These are phyloP conservation scores for Onychomys leucogaster DNA, from an alignment of 2,797 vertebrate genomes.

Conservation along the genomic window DNA sequence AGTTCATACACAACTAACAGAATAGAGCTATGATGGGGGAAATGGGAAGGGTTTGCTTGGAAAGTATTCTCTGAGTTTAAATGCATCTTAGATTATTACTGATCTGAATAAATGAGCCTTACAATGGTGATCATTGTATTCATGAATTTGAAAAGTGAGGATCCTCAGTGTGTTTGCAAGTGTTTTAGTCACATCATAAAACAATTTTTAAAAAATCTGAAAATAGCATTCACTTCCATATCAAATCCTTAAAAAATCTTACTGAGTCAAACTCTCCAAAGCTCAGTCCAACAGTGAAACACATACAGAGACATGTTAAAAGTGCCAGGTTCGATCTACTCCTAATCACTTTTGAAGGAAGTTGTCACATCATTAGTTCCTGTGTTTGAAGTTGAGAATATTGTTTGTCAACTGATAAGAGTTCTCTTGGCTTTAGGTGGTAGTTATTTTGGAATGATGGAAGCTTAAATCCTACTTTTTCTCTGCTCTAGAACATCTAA, in stretches of 20 bases:
- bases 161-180: not conserved
- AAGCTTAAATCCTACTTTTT: not conserved
- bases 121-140: not conserved
- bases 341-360: not conserved
- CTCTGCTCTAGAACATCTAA: not conserved
- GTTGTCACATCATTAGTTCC: not conserved
- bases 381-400: slow-evolving; percentile 1
- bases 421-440: not conserved
- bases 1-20: slow-evolving; percentile 79
- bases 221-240: not conserved
- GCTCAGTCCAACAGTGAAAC: not conserved
- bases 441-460: not conserved
- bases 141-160: slow-evolving; percentile 14
- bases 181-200: not conserved
- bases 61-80: slow-evolving; percentile 47
- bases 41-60: not conserved
- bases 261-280: not conserved
- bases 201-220: slow-evolving; percentile 12
- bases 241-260: not conserved
- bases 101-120: not conserved
- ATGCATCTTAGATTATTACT: not conserved
- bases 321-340: not conserved
- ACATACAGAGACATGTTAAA: not conserved
- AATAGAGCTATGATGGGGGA: slow-evolving; percentile 29
- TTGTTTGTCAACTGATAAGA: not conserved